A percentile compares a stretch with the other conserved stretches of the same genome.
Evolutionary conservation across 2,113 vertebrate species (phyloP).

Genomic region (Sinocyclocheilus grahami): DNA sequence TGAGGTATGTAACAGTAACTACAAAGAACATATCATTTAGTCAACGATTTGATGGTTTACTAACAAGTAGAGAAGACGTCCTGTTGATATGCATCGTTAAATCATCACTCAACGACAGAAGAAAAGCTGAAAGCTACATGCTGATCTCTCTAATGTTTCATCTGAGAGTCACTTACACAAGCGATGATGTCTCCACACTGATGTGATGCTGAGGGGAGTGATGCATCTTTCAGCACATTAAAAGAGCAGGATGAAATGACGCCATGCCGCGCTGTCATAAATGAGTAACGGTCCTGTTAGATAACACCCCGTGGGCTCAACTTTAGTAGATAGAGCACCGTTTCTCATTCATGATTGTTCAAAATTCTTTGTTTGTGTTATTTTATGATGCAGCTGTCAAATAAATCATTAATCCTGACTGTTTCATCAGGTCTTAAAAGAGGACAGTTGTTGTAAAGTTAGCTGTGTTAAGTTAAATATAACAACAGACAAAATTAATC

Average conservation of each 20-base stretch:
- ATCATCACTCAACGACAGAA: constrained; percentile 6
- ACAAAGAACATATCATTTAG: constrained; percentile 14
- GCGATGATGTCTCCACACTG: neutral
- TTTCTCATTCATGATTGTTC: neutral
- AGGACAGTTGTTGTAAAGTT: neutral
- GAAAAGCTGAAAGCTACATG: constrained; percentile 19
- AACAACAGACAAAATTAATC: neutral
- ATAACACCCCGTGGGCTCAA: neutral
- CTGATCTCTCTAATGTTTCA: constrained; percentile 35
- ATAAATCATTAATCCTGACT: neutral
- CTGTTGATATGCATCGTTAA: constrained; percentile 11
- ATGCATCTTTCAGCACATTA: constrained; percentile 22
- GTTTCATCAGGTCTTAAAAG: neutral
- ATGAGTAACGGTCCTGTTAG: constrained; percentile 21
- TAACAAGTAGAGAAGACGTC: constrained; percentile 6
- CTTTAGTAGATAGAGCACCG: neutral
- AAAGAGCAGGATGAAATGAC: constrained; percentile 31
- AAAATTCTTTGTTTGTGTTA: constrained; percentile 3
- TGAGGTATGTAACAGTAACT: neutral
- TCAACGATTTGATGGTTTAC: neutral
- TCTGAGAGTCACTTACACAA: neutral
- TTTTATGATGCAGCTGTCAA: neutral
- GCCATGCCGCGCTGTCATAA: constrained; percentile 20
- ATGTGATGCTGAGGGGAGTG: neutral
- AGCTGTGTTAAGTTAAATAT: neutral